Conservation (phyloP, 1,140 invertebrate genomes). For the Diprion similis region DNA sequence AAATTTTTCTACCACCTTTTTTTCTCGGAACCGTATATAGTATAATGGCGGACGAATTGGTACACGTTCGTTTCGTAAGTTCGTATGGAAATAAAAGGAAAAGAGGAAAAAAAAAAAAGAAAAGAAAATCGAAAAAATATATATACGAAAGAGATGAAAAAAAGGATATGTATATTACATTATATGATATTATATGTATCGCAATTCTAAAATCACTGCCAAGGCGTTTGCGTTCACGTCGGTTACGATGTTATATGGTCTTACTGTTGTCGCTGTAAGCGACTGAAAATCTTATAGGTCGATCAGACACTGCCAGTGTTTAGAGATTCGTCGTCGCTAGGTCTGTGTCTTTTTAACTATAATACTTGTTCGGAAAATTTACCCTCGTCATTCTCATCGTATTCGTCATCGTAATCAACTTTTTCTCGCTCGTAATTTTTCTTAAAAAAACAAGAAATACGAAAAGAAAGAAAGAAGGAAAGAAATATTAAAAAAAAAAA, state of each 20-base stretch:
- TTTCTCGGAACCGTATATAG: background rate
- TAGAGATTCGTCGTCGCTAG: slow-evolving; percentile 44
- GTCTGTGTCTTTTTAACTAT: slow-evolving; percentile 42
- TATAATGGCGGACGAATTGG: background rate
- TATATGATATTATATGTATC: background rate
- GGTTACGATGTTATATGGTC: slow-evolving; percentile 32
- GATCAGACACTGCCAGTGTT: slow-evolving; percentile 58
- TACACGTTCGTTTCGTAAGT: background rate
- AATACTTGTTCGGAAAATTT: slow-evolving; percentile 41
- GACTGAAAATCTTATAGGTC: slow-evolving; percentile 29
- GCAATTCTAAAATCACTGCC: slow-evolving; percentile 59
- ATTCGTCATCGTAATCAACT: background rate
- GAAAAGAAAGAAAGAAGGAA: slow-evolving; percentile 3
- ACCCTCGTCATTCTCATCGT: slow-evolving; percentile 16
- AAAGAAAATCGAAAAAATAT: background rate
- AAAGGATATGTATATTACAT: slow-evolving; percentile 22
- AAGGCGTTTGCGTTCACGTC: slow-evolving; percentile 51
- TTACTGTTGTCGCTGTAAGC: background rate
- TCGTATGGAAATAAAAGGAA: background rate
- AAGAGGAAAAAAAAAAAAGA: background rate
- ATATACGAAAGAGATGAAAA: background rate
- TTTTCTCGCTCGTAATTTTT: slow-evolving; percentile 8
- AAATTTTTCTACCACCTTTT: background rate
- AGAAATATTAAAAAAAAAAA: slow-evolving; percentile 13
- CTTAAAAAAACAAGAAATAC: slow-evolving; percentile 16